Evolutionary conservation across 2,797 vertebrate species (phyloP), one percentile per base, ranked within the genome.

Genomic region (Urophycis tenuis): DNA sequence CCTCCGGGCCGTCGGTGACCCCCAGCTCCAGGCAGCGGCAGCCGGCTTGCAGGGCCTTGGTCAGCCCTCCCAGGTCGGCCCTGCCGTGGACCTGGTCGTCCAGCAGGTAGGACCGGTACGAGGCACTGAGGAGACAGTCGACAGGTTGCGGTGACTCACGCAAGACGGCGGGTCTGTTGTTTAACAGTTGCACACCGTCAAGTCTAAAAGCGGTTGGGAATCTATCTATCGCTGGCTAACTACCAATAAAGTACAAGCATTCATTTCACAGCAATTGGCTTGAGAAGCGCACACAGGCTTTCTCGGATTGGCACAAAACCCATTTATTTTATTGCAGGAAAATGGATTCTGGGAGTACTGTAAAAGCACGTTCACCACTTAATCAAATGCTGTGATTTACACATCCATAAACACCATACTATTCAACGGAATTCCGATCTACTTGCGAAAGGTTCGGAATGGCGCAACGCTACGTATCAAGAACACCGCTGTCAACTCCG

Each of bases 1-100:
- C 95, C 69, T 98, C 95, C 0, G 96, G 92, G 32, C 98, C 98
- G 0, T 99, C 96, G 1, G 94, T 97, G 71, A 98, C 95, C 0
- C 97, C 96, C 7, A 99, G 93, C 83, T 99, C 97, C 82, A 99
- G 90, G 80, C 98, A 98, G 1, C 98, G 93, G 81, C 96, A 99
- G 60, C 95, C 95, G 79, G 95, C 90, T 89, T 96, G 96, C 77
- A 99, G 88, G 45, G 98, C 96, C 80, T 94, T 94, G 77, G 95
- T 92, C 32, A 98, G 94, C 0, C 97, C 98, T 0, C 94, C 95
- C 1, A 99, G 91, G 87, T 98, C 96, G 17, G 96, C 96, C 0
- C 96, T 92, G 2, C 97, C 96, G 32, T 96, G 94, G 71, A 96
- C 93, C 86, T 98, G 96, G 85, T 98, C 97, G 73, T 98, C 97